Conservation (phyloP, 2,888 invertebrate genomes). For the Eilema sororculum region DNA sequence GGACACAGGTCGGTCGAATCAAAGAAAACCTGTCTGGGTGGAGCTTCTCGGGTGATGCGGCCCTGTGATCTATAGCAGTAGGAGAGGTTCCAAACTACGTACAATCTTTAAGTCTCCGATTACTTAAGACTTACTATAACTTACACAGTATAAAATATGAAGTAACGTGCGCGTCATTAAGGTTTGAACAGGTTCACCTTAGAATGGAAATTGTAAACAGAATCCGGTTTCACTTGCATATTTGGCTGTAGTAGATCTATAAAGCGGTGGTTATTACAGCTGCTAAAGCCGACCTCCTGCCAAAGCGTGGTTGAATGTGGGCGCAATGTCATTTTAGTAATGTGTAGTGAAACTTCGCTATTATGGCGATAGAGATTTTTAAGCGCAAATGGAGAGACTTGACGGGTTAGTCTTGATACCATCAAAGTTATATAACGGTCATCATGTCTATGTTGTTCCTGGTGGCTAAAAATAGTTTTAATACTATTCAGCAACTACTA, state of each 20-base stretch:
- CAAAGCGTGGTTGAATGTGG: not conserved
- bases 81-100: no score
- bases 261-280: not conserved
- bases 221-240: constrained; percentile 17
- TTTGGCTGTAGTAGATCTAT: not conserved
- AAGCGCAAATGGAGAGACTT: not conserved
- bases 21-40: no score
- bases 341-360: not conserved
- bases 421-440: not conserved
- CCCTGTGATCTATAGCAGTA: no score
- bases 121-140: not conserved
- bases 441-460: no score
- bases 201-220: constrained; percentile 10
- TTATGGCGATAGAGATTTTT: not conserved
- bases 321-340: not conserved
- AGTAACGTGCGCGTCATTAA: constrained; percentile 15
- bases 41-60: no score
- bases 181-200: not conserved
- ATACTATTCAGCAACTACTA: no score
- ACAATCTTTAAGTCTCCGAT: not conserved
- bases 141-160: not conserved
- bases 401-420: not conserved
- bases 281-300: not conserved
- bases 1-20: no score
- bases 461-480: no score